Base-by-base conservation (phyloP, 1,140 invertebrate species). In the Subanguina moxae region DNA sequence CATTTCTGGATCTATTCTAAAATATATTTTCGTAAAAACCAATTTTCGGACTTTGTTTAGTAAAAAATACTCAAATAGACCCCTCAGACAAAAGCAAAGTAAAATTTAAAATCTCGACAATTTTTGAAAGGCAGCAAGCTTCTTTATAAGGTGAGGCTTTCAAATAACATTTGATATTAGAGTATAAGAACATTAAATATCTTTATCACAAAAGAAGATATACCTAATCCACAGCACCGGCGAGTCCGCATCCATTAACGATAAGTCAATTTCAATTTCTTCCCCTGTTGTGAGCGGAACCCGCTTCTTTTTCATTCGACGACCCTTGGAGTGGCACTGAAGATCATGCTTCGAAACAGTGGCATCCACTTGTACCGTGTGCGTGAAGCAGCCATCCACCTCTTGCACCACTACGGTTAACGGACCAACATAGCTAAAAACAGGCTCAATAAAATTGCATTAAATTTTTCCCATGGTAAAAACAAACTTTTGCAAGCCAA, bases 261-360 rank as follows among this genome's bases (percentile, higher is more conserved):
- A 65, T n/a, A 82, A 61, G 69, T 82, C 81, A 15, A 83, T 74
- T 57, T 82, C 81, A 7, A 82, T 71, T 73, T 99, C 96, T 84
- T 99, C 95, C 0, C 93, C 93, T 0, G 94, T 98, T 83, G 93
- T 93, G 1, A 99, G 81, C 0, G 94, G 94, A 80, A 98, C 97
- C 84, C 97, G 97, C 83, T 98, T 98, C 85, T 97, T 98, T 84
- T 98, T 98, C 83, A 98, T 95, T 72, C 93, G 84, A 27, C 82
- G 38, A 15, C 80, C 80, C 86, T 98, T 98, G 48, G 94, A 97
- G 83, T 99, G 96, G 82, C 96, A 99, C 0, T 94, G 96, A 52
- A 98, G 94, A 80, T 98, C 95, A 56, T 94, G 73, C 28, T 74
- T 74, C 8, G 71, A 73, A 25, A 76, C 52, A 5, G 64, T 64